These are phyloP conservation scores for Laticauda laticaudata DNA, from an alignment of 2,113 vertebrate species.

Conservation along the genomic window DNA sequence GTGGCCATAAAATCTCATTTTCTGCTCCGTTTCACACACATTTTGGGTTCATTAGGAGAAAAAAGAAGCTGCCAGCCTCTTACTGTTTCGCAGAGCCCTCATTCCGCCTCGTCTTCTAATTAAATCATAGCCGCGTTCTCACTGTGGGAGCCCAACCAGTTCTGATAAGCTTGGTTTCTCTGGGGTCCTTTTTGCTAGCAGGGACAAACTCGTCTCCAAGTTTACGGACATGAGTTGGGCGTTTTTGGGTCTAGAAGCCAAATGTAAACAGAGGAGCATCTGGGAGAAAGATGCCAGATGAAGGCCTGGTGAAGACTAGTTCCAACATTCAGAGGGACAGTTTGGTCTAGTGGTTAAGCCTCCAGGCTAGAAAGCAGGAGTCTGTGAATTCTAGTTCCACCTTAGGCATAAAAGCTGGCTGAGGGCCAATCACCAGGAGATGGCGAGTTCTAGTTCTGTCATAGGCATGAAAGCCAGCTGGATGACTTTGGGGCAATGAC, in stretches of 20 bases:
- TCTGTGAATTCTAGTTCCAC: background rate
- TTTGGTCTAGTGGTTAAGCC: background rate
- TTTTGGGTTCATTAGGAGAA: slow-evolving; percentile 19
- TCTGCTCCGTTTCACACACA: slow-evolving; percentile 10
- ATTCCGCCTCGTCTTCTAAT: fast-evolving
- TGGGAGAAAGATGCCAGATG: background rate
- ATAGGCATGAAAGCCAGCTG: background rate
- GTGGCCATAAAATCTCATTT: slow-evolving; percentile 36
- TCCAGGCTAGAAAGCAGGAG: background rate
- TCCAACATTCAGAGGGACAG: background rate
- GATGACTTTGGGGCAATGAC: fast-evolving
- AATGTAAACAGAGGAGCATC: background rate
- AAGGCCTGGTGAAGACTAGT: background rate
- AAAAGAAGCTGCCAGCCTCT: background rate
- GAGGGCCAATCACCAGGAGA: too few relatives aligned
- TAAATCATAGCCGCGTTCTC: background rate
- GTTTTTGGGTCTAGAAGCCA: background rate
- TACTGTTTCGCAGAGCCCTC: background rate
- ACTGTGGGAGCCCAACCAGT: background rate
- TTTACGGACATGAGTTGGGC: background rate
- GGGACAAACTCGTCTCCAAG: background rate
- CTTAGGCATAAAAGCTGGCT: too few relatives aligned
- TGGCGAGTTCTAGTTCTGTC: too few relatives aligned
- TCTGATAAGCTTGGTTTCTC: background rate
- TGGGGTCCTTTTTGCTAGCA: background rate